phyloP scores from a whole-genome alignment of 1,140 invertebrate genomes.

The Eriocheir sinensis region DNA sequence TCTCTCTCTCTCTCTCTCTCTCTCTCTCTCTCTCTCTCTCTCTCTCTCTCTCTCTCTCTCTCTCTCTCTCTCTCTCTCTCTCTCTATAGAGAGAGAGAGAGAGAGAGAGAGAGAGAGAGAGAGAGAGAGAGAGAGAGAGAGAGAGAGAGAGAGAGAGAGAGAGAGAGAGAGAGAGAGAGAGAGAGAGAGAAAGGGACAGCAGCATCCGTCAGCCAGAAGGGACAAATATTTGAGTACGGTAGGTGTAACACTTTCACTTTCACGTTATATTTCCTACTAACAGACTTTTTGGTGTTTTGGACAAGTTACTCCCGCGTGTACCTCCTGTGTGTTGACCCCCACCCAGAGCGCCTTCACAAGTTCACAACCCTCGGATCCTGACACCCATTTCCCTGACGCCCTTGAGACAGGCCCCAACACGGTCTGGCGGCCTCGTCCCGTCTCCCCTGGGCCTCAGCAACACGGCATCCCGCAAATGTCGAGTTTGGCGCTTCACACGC shows the following conservation, averaged over 20 bases:
- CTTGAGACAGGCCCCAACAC: not conserved
- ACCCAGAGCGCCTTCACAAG: not conserved
- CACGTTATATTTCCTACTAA: not conserved
- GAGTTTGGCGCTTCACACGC: not conserved
- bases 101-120: not conserved
- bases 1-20: too few species aligned
- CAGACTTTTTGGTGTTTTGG: not conserved
- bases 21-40: too few species aligned
- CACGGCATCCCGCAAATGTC: not conserved
- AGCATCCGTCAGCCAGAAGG: not conserved
- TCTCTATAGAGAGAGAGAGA: not conserved
- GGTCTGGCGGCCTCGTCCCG: not conserved
- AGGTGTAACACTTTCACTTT: not conserved
- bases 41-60: too few species aligned
- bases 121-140: slow-evolving; percentile 11
- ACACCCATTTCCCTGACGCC: not conserved
- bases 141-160: not conserved
- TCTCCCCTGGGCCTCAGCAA: not conserved
- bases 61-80: too few species aligned
- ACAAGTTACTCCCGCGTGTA: too few species aligned
- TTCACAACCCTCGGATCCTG: not conserved
- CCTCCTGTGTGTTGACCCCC: not conserved
- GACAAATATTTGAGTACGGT: not conserved
- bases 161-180: slow-evolving; percentile 27
- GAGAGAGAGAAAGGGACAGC: not conserved